Base-by-base conservation (phyloP, 2,888 invertebrate species). In the Pocota personata region DNA sequence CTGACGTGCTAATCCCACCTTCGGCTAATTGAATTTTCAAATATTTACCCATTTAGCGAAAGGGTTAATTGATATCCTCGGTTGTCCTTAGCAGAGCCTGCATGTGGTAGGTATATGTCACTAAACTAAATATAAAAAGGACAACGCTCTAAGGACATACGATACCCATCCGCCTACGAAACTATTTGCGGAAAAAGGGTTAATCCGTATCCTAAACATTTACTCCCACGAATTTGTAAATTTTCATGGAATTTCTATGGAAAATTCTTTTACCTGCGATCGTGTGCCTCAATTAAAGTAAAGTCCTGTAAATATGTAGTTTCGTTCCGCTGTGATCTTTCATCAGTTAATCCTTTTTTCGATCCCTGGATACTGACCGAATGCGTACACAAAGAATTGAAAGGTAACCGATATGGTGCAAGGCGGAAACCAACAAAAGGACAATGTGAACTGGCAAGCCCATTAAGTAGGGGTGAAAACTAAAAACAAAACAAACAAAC, bases 11-110 rank as follows among this genome's bases (percentile, higher is more conserved):
- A 90, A 91, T 91, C 90, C 89, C 87, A 87, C 89, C 89, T 90
- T 90, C 89, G 88, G 88, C 90, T 91, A 91, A 91, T 91, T 91
- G 90, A 90, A 91, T 90, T 91, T 91, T 89, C 91, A 91, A 92
- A 91, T 91, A 91, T 91, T 91, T 91, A 88, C 88, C 66, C 72
- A 78, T 82, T 82, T 82, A 87, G 72, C 66, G 86, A 86, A 87
- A 67, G 87, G 87, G 87, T 82, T 87, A 87, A 82, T 87, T 82
- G 82, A 86, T 82, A 82, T 86, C 75, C 80, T 40, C 71, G 73
- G 40, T 21, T 67, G 67, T 71, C 71, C 64, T 75, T 58, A 30
- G 30, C 32, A n/a, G 12, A 37, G 27, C 7, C 77, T 10, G 64
- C 66, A 76, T 71, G 71, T 64, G 80, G 62, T 55, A 35, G 80